Base-by-base conservation (phyloP, 1,140 invertebrate species). In the Alviniconcha marisindica region DNA sequence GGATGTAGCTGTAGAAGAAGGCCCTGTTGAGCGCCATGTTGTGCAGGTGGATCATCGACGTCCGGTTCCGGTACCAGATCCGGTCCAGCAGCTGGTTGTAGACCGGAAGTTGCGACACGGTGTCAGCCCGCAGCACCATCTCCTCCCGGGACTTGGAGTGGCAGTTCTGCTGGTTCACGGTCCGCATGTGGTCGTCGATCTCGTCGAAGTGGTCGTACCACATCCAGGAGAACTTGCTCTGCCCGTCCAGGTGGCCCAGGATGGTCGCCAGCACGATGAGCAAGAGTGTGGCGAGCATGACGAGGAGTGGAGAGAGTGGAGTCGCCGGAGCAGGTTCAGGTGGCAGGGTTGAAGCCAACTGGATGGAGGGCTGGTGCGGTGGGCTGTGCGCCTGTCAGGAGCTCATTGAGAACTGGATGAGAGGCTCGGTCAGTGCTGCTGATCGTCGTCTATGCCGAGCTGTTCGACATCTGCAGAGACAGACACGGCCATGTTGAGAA, bases 51-150 rank as follows among this genome's bases (percentile, higher is more conserved):
- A 99, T 93, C 74, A 99, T 92, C 28, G 96, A 96, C 0, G 98
- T 99, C 84, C 98, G 95, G 93, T 99, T 99, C 0, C 97, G 96
- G 90, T 98, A 99, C n/a, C 99, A 96, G 0, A 98, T 97, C 63
- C 84, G 86, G 78, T 83, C 87, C 89, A 98, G 97, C 71, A 99
- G 95, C 90, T 98, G 97, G 93, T 99, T 98, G n/a, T 60, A 60
- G 10, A 60, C 56, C 56, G 56, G 56, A 60, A 60, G 56, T 28
- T 60, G 56, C 56, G 56, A 60, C 0, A 99, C 96, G 0, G 96
- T 94, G 85, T 97, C 96, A 56, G 95, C 94, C 0, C 97, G 96
- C 83, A 99, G 93, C 31, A 86, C 79, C 83, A 99, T 93, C 87
- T 98, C 96, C 36, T 95, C 95, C n/a, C 96, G 92, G 89, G 97